Evolutionary conservation across 2,113 vertebrate genomes (phyloP).

Genomic region (Hemibagrus wyckioides): DNA sequence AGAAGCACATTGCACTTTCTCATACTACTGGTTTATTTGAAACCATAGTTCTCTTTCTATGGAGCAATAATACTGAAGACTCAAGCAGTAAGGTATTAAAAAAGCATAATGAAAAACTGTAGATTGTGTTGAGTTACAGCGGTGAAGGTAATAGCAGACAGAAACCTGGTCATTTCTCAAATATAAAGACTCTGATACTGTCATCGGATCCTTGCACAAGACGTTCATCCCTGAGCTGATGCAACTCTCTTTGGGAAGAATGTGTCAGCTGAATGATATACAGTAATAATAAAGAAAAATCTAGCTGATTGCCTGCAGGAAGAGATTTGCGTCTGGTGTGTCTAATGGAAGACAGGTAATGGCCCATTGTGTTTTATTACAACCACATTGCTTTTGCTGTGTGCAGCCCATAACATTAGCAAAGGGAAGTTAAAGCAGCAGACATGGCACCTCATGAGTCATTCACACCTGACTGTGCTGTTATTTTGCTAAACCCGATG

Average conservation of each 20-base stretch:
- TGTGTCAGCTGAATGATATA: background rate
- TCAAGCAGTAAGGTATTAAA: background rate
- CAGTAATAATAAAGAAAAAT: conserved; percentile 27
- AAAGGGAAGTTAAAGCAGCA: conserved; percentile 34
- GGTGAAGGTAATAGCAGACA: background rate
- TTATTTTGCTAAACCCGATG: conserved; percentile 14
- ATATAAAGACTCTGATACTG: background rate
- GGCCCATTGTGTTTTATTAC: conserved; percentile 49
- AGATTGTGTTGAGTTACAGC: background rate
- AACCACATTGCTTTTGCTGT: conserved; percentile 35
- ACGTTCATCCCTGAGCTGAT: background rate
- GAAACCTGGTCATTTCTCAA: background rate
- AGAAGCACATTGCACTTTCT: background rate
- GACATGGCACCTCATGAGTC: conserved; percentile 42
- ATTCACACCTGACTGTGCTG: conserved; percentile 29
- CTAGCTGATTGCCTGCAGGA: conserved; percentile 38
- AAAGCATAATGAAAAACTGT: background rate
- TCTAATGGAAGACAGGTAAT: conserved; percentile 52
- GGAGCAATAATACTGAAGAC: too few species aligned
- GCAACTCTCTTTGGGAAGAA: conserved; percentile 6
- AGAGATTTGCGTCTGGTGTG: conserved; percentile 40
- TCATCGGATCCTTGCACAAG: background rate
- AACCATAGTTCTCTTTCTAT: background rate
- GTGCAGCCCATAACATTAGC: conserved; percentile 33
- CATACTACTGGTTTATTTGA: background rate